A percentile compares a stretch with the other conserved stretches of the same genome.
These are phyloP conservation scores for Halesus radiatus DNA, from an alignment of 1,140 invertebrate species.

Conservation along the genomic window DNA sequence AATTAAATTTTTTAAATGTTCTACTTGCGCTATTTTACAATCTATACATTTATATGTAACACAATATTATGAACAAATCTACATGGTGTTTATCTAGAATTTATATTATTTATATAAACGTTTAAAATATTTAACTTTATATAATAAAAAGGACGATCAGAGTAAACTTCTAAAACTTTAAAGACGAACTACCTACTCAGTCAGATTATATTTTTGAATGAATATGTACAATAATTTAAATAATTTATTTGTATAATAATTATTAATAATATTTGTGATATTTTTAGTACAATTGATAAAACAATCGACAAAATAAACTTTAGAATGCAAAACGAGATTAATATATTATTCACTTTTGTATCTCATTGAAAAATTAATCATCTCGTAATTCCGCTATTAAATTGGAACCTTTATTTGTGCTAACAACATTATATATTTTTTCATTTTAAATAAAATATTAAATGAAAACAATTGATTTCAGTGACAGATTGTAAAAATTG, in stretches of 20 bases:
- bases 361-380: too few species aligned
- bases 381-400: too few species aligned
- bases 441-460: too few species aligned
- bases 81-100: background rate
- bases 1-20: slow-evolving; percentile 23
- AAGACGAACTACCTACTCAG: slow-evolving; percentile 31
- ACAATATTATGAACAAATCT: slow-evolving; percentile 37
- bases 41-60: slow-evolving; percentile 29
- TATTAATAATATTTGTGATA: background rate
- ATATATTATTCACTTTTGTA: too few species aligned
- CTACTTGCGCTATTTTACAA: slow-evolving; percentile 12
- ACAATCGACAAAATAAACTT: too few species aligned
- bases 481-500: background rate
- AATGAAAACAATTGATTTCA: too few species aligned
- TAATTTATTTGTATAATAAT: slow-evolving; percentile 14
- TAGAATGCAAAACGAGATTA: too few species aligned
- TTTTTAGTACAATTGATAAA: slow-evolving; percentile 1
- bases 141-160: slow-evolving; percentile 24
- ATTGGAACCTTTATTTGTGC: too few species aligned
- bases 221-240: slow-evolving; percentile 35
- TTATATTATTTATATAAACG: slow-evolving; percentile 18
- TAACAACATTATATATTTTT: too few species aligned
- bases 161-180: slow-evolving; percentile 29
- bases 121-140: slow-evolving; percentile 34
- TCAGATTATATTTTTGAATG: slow-evolving; percentile 38